phyloP scores from a whole-genome alignment of 2,113 vertebrate genomes.

The Fulmarus glacialis region DNA sequence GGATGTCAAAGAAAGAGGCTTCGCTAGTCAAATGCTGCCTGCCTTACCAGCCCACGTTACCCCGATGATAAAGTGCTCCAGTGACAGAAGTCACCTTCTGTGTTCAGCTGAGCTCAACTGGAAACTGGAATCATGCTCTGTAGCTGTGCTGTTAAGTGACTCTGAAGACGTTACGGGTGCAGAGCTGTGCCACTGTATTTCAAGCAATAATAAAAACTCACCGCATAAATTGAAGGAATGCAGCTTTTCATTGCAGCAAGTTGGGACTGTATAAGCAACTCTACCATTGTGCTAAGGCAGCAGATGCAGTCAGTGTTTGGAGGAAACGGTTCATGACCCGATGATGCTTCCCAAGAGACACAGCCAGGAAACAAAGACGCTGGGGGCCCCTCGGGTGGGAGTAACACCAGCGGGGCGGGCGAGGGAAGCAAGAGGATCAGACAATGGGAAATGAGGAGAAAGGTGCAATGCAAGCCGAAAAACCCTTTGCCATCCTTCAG shows the following conservation, averaged over 20 bases:
- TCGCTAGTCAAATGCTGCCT: not conserved
- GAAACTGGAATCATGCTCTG: not conserved
- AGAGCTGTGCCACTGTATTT: not conserved
- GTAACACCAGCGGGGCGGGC: fast-evolving
- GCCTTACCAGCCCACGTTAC: not conserved
- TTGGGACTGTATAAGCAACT: not conserved
- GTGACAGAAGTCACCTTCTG: constrained; percentile 41
- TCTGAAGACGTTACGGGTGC: not conserved
- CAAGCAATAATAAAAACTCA: not conserved
- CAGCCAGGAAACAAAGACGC: not conserved
- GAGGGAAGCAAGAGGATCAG: not conserved
- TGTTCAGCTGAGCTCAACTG: constrained; percentile 34
- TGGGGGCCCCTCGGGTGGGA: not conserved
- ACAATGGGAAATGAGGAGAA: not conserved
- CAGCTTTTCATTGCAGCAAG: not conserved
- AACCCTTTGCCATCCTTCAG: not conserved
- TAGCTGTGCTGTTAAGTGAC: not conserved
- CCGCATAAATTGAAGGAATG: not conserved
- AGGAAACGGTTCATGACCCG: not conserved
- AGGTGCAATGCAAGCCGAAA: not conserved
- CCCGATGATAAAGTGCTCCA: not conserved
- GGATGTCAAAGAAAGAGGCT: not conserved
- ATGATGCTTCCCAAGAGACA: not conserved
- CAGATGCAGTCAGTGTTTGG: not conserved
- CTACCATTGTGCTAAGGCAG: not conserved